Evolutionary conservation across 2,888 invertebrate genomes (phyloP).

Genomic region (Callosobruchus maculatus): DNA sequence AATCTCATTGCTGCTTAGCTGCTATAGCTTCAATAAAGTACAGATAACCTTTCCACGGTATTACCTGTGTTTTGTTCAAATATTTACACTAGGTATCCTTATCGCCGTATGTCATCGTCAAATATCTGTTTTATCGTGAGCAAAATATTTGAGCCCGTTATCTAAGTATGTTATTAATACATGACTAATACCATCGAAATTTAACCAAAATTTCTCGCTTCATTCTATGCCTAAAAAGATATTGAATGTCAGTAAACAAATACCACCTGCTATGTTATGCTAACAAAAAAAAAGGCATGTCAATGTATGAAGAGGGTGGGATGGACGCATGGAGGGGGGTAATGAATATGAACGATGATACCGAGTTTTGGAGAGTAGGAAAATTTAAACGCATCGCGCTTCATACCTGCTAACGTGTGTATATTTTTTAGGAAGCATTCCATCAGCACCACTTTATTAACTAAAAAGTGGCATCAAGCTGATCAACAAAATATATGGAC

Average conservation of each 20-base stretch:
- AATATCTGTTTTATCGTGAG: not conserved
- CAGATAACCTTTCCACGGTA: not conserved
- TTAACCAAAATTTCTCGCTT: not conserved
- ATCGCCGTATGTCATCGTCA: not conserved
- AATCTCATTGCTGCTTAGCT: no score
- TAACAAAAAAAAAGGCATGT: no score
- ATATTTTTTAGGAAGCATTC: no score
- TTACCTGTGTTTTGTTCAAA: not conserved
- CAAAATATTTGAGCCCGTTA: not conserved
- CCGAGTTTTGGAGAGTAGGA: no score
- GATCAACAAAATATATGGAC: no score
- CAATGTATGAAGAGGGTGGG: no score
- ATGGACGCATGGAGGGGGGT: no score
- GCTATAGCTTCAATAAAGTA: not conserved
- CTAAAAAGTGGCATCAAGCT: no score
- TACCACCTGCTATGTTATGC: not conserved
- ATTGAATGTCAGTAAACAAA: not conserved
- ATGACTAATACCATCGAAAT: not conserved
- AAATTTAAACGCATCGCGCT: no score
- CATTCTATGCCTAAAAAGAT: not conserved
- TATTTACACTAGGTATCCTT: not conserved
- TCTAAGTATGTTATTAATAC: not conserved
- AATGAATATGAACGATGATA: no score
- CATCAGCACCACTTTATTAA: no score
- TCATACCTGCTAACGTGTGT: no score